Evolutionary conservation across 2,113 vertebrate genomes (phyloP).

Genomic region (Amblyopsis rosae): DNA sequence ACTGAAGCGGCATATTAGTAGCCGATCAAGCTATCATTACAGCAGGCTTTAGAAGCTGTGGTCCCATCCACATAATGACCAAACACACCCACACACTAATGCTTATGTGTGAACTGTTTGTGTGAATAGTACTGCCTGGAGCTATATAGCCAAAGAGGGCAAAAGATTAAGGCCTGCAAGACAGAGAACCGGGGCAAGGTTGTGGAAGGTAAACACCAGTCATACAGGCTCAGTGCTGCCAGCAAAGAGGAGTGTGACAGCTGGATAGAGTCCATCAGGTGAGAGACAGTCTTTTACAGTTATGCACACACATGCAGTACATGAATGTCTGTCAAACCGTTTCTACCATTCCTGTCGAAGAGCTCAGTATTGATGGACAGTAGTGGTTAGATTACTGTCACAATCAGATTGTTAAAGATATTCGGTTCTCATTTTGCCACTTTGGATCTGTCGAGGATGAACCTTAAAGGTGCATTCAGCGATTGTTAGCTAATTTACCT

Average conservation of each 20-base stretch:
- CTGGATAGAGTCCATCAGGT: constrained; percentile 92
- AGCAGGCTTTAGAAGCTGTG: too few species aligned
- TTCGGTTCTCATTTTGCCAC: too few species aligned
- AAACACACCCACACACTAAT: constrained; percentile 14
- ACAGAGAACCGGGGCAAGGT: constrained; percentile 87
- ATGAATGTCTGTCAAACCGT: too few species aligned
- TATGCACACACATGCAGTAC: too few species aligned
- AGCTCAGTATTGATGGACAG: too few species aligned
- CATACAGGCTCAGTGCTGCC: constrained; percentile 88
- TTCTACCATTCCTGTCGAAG: too few species aligned
- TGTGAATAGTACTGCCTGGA: constrained; percentile 86
- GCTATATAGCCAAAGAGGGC: constrained; percentile 84
- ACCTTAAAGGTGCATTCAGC: too few species aligned
- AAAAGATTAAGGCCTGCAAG: constrained; percentile 96
- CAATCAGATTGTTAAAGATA: too few species aligned
- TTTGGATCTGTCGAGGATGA: too few species aligned
- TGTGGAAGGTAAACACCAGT: constrained; percentile 91
- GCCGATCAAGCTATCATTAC: constrained; percentile 8
- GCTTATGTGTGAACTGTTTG: constrained; percentile 1
- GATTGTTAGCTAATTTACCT: too few species aligned
- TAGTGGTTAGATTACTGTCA: too few species aligned
- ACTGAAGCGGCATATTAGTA: constrained; percentile 9
- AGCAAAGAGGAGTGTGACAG: constrained; percentile 81
- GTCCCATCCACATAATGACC: not conserved
- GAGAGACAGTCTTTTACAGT: not conserved